Evolutionary conservation across 2,797 vertebrate genomes (phyloP), one percentile per base, ranked within the genome.

Genomic region (Catamblyrhynchus diadema): DNA sequence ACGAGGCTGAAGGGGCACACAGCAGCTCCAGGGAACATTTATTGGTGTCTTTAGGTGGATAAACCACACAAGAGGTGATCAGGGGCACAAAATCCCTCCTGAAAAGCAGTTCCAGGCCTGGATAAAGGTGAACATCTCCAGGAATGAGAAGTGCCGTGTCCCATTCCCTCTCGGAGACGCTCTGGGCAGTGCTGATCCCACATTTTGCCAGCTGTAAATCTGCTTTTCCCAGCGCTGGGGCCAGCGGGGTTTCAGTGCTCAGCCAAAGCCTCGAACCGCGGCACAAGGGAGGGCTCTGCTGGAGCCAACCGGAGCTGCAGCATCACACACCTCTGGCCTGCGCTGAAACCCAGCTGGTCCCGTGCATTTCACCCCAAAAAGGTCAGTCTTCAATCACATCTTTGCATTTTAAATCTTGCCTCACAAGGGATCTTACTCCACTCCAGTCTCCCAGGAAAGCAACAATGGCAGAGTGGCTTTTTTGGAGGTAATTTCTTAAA

Each of bases 221-320:
- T 3, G 8, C 32, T 3, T 65, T 69, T 81, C 13, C 50, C 42
- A 11, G 21, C 54, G n/a, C n/a, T 2, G 69, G 23, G 59, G 11
- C 3, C 5, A 1, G 3, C 12, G 2, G 6, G 8, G 4, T 4
- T 25, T 3, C 66, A 8, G 1, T 0, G 72, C 67, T 10, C 12
- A 4, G 75, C 5, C 44, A 4, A 5, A 10, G 1, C 20, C 48
- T 28, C n/a, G 8, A 65, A 66, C 9, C 30, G 47, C 19, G 70
- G 95, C 93, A 87, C 97, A 95, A 97, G 74, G 96, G 97, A 93
- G 97, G 93, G 90, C 98, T 97, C 98, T 98, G 96, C 84, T 98
- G 98, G 98, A 94, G 85, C 57, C 24, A 13, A 14, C 10, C 10
- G 73, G 60, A 94, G 21, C 41, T 90, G 6, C 96, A 96, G 90